Evolutionary conservation across 2,113 vertebrate species (phyloP).

Genomic region (Odontophorus gujanensis): DNA sequence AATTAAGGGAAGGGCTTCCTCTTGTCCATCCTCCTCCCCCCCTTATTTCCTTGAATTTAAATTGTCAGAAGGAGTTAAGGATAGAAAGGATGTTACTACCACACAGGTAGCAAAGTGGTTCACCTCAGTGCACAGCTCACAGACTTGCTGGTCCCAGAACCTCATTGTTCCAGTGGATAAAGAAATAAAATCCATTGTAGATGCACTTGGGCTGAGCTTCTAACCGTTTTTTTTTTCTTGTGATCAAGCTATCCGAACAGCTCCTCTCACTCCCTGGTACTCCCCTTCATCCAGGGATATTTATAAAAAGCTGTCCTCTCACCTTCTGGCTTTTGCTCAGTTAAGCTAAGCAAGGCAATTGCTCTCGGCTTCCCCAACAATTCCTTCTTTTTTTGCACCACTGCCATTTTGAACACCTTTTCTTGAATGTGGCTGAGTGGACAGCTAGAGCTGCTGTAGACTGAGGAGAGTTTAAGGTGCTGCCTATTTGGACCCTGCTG

Average conservation of each 20-base stretch:
- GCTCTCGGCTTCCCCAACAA: background rate
- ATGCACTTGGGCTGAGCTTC: background rate
- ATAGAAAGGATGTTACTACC: background rate
- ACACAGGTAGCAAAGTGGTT: background rate
- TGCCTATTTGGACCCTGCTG: background rate
- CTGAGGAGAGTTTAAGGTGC: background rate
- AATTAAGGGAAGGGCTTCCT: background rate
- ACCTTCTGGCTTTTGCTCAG: background rate
- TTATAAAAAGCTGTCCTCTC: background rate
- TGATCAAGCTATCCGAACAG: background rate
- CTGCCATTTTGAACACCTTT: background rate
- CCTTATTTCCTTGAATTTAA: background rate
- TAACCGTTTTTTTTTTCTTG: background rate
- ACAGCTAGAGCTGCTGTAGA: background rate
- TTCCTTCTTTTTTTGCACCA: background rate
- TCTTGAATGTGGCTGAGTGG: background rate
- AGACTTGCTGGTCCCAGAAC: background rate
- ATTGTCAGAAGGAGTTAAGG: background rate
- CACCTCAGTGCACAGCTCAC: background rate
- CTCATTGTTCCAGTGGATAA: background rate
- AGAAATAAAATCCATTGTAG: background rate
- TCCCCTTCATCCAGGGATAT: conserved; percentile 7
- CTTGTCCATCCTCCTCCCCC: background rate
- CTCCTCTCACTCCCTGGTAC: background rate
- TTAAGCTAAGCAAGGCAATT: background rate